These are phyloP conservation scores for Glossophaga mutica DNA, from an alignment of 2,797 vertebrate species.

Conservation along the genomic window DNA sequence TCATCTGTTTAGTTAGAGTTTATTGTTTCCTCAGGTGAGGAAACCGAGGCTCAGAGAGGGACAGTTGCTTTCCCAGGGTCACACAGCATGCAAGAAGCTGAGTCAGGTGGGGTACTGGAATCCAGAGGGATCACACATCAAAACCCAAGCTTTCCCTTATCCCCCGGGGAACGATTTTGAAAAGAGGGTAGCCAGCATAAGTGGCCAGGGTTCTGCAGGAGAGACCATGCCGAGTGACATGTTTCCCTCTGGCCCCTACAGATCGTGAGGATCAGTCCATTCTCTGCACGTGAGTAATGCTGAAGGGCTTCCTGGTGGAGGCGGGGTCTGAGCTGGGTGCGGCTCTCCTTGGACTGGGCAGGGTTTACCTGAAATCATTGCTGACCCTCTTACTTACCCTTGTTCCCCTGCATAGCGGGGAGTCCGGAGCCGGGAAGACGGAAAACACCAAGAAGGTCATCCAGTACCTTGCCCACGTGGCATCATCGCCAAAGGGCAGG, in stretches of 20 bases:
- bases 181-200: background rate
- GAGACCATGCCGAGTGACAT: background rate
- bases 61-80: background rate
- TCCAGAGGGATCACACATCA: background rate
- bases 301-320: background rate
- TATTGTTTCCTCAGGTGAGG: background rate
- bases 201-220: background rate
- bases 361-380: background rate
- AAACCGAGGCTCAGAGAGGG: background rate
- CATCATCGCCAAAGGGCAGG: slow-evolving; percentile 90
- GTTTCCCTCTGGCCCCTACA: slow-evolving; percentile 69
- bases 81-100: background rate
- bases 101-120: background rate
- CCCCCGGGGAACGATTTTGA: background rate
- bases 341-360: background rate
- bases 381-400: background rate
- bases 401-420: slow-evolving; percentile 82
- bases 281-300: slow-evolving; percentile 93
- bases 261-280: slow-evolving; percentile 95
- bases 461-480: slow-evolving; percentile 94
- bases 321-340: background rate
- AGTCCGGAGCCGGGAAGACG: slow-evolving; percentile 94
- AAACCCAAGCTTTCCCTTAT: background rate
- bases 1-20: background rate
- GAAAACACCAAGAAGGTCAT: slow-evolving; percentile 98